Evolutionary conservation across 2,113 vertebrate species (phyloP).

Genomic region (Nansenia antarctica): DNA sequence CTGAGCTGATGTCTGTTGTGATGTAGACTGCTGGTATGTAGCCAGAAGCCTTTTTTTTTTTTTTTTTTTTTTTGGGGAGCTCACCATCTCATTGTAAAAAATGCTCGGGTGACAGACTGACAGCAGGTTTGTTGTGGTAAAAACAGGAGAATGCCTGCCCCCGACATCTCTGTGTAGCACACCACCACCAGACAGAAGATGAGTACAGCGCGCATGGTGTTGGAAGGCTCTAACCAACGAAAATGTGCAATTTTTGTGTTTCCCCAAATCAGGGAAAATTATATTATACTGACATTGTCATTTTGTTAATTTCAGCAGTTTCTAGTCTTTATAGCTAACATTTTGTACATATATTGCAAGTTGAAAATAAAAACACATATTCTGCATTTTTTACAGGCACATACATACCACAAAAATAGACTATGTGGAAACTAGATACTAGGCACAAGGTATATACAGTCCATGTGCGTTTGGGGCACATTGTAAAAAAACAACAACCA

Average conservation of each 20-base stretch:
- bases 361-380: slow-evolving; percentile 74
- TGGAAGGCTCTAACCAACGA: slow-evolving; percentile 76
- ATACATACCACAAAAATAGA: slow-evolving; percentile 80
- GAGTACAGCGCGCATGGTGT: slow-evolving; percentile 73
- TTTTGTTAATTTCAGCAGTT: slow-evolving; percentile 72
- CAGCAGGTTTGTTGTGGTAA: slow-evolving; percentile 65
- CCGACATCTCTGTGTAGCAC: slow-evolving; percentile 64
- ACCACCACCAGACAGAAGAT: slow-evolving; percentile 62
- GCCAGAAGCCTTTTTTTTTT: slow-evolving; percentile 61
- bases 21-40: slow-evolving; percentile 64
- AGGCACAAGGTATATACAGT: slow-evolving; percentile 81
- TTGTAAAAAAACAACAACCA: slow-evolving; percentile 64
- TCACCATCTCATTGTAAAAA: slow-evolving; percentile 65
- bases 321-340: slow-evolving; percentile 68
- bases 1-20: slow-evolving; percentile 71
- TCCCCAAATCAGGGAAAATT: slow-evolving; percentile 72
- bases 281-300: slow-evolving; percentile 77
- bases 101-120: slow-evolving; percentile 56
- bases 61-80: no score
- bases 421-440: slow-evolving; percentile 80
- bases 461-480: slow-evolving; percentile 74
- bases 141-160: slow-evolving; percentile 67
- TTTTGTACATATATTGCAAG: slow-evolving; percentile 80
- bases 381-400: slow-evolving; percentile 80
- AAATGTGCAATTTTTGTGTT: slow-evolving; percentile 79